Evolutionary conservation across 2,888 invertebrate species (phyloP).

Genomic region (Clusia tigrina): DNA sequence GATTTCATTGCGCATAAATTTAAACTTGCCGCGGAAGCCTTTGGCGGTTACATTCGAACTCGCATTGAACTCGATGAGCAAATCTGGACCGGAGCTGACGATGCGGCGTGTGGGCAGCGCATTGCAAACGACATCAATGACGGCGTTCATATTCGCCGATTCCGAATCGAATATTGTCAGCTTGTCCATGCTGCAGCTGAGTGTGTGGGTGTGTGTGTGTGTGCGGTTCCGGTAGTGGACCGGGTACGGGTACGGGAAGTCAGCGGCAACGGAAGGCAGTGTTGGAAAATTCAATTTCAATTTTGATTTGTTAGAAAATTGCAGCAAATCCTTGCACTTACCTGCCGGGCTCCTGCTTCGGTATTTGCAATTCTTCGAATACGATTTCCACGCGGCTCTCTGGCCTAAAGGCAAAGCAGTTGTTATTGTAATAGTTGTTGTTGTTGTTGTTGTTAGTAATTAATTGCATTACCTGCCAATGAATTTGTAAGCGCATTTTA

Average conservation of each 20-base stretch:
- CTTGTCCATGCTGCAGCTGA: conserved; percentile 70
- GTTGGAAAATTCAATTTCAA: too few species aligned
- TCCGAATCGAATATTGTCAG: conserved; percentile 86
- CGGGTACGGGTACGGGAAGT: too few species aligned
- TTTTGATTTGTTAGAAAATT: too few species aligned
- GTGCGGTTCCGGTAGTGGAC: conserved; percentile 39
- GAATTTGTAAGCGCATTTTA: conserved; percentile 88
- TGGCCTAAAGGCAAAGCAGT: conserved; percentile 52
- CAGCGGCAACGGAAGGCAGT: too few species aligned
- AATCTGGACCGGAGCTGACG: conserved; percentile 82
- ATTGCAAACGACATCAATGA: conserved; percentile 85
- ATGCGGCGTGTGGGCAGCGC: conserved; percentile 76
- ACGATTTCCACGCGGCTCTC: conserved; percentile 73
- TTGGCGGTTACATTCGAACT: conserved; percentile 70
- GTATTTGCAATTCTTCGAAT: conserved; percentile 72
- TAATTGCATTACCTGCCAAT: conserved; percentile 74
- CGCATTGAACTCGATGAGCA: conserved; percentile 84
- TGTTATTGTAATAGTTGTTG: neutral
- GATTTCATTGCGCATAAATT: conserved; percentile 50
- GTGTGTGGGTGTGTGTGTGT: conserved; percentile 30
- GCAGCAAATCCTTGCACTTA: too few species aligned
- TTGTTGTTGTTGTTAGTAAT: neutral
- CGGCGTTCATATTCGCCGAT: conserved; percentile 72
- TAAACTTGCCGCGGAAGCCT: conserved; percentile 63
- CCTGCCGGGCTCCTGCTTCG: conserved; percentile 62